A percentile compares a stretch with the other conserved stretches of the same genome.
phyloP scores from a whole-genome alignment of 2,113 vertebrate genomes.

The Fulmarus glacialis region DNA sequence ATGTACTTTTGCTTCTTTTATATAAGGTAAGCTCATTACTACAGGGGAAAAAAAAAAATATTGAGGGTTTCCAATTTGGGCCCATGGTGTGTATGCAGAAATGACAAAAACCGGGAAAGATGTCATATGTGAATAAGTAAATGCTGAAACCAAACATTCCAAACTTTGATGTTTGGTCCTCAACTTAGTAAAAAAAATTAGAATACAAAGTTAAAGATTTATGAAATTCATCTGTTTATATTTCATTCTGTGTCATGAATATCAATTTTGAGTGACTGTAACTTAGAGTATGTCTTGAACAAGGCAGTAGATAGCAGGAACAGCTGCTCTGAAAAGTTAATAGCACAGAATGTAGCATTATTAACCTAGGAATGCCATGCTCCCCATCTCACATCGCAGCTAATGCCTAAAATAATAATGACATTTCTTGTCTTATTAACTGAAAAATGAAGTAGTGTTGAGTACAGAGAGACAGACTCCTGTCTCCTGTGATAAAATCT shows the following conservation, averaged over 20 bases:
- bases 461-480: conserved; percentile 47
- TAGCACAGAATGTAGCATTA: conserved; percentile 62
- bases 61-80: not conserved
- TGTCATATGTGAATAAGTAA: not conserved
- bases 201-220: not conserved
- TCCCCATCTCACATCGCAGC: conserved; percentile 47
- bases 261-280: not conserved
- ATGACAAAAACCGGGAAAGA: not conserved
- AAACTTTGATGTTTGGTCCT: not conserved
- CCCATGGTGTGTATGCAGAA: not conserved
- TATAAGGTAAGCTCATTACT: not conserved
- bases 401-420: conserved; percentile 77
- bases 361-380: conserved; percentile 62
- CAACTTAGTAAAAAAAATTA: not conserved
- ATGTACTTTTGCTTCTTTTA: not conserved
- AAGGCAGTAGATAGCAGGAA: conserved; percentile 23
- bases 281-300: not conserved
- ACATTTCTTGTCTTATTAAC: conserved; percentile 71
- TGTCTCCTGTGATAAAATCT: conserved; percentile 71
- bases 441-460: conserved; percentile 70
- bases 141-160: not conserved
- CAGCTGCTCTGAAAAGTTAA: conserved; percentile 67
- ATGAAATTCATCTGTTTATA: not conserved
- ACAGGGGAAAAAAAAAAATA: not conserved
- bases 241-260: not conserved